Evolutionary conservation across 2,888 invertebrate genomes (phyloP).

Genomic region (Hydrotaea cyrtoneurina): DNA sequence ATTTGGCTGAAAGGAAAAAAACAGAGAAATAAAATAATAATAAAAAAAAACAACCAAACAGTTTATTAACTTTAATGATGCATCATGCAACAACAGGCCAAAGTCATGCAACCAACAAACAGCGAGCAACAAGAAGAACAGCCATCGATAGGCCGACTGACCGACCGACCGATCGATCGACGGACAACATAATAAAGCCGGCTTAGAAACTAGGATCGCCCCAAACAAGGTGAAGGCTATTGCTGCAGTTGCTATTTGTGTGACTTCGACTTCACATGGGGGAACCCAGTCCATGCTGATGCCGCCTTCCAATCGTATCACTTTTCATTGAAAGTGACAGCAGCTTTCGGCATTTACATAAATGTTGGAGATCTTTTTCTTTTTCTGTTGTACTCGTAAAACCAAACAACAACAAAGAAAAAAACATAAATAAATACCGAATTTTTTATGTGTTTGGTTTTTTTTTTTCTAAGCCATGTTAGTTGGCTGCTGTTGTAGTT

Average conservation of each 20-base stretch:
- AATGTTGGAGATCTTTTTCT: conserved; percentile 38
- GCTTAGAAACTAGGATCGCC: conserved; percentile 25
- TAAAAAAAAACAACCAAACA: neutral
- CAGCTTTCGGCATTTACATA: conserved; percentile 65
- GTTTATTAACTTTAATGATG: conserved; percentile 39
- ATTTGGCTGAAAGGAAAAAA: neutral
- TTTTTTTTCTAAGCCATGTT: conserved; percentile 43
- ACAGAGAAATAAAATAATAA: conserved; percentile 14
- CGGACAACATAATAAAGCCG: neutral
- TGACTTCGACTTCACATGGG: neutral
- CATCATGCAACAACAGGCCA: neutral
- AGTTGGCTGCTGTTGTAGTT: conserved; percentile 3
- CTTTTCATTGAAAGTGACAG: conserved; percentile 63
- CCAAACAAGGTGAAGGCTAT: conserved; percentile 54
- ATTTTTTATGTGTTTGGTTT: conserved; percentile 27
- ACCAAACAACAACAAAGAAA: conserved; percentile 23
- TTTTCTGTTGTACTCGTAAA: conserved; percentile 34
- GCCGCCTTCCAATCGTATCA: conserved; percentile 52
- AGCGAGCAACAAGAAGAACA: neutral
- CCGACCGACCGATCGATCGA: neutral
- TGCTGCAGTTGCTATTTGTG: neutral
- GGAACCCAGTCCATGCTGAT: conserved; percentile 29
- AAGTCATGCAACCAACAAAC: neutral
- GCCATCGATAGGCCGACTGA: too few relatives aligned
- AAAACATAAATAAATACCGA: conserved; percentile 39